phyloP scores from a whole-genome alignment of 2,888 invertebrate genomes.

The Dicranocentrus wangi region DNA sequence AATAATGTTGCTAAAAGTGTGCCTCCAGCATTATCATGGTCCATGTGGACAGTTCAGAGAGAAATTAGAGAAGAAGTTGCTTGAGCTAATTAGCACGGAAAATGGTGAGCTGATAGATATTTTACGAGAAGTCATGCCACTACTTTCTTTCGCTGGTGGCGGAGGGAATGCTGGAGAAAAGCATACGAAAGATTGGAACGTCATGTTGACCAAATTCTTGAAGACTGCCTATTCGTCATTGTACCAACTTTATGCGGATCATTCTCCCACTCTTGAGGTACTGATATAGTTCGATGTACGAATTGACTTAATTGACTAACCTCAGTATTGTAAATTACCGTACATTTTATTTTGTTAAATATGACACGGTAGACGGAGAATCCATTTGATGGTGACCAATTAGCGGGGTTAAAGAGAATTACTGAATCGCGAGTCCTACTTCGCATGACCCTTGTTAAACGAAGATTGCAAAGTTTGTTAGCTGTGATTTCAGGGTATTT shows the following conservation, averaged over 20 bases:
- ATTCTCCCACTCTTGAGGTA: constrained; percentile 66
- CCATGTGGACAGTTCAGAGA: constrained; percentile 66
- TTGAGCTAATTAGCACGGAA: constrained; percentile 58
- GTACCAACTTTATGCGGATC: constrained; percentile 13
- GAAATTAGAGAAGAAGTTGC: constrained; percentile 66
- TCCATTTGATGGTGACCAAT: constrained; percentile 51
- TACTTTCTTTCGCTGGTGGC: constrained; percentile 69
- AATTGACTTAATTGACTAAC: too few relatives aligned
- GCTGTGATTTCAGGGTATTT: constrained; percentile 56
- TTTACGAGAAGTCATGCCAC: constrained; percentile 62
- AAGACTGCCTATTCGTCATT: constrained; percentile 55
- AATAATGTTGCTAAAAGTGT: constrained; percentile 59
- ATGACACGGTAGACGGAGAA: constrained; percentile 45
- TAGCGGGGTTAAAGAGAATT: constrained; percentile 40
- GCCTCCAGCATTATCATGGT: constrained; percentile 67
- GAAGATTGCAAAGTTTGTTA: constrained; percentile 57
- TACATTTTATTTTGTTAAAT: too few relatives aligned
- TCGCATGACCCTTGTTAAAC: constrained; percentile 57
- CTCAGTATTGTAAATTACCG: too few relatives aligned
- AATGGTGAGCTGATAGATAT: constrained; percentile 39
- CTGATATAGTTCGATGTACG: constrained; percentile 18
- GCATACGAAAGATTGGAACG: constrained; percentile 68
- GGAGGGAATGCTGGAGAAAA: constrained; percentile 69
- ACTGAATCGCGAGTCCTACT: constrained; percentile 53
- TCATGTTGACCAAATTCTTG: constrained; percentile 61